Conservation (phyloP, 2,113 vertebrate genomes). For the Struthidea cinerea region DNA sequence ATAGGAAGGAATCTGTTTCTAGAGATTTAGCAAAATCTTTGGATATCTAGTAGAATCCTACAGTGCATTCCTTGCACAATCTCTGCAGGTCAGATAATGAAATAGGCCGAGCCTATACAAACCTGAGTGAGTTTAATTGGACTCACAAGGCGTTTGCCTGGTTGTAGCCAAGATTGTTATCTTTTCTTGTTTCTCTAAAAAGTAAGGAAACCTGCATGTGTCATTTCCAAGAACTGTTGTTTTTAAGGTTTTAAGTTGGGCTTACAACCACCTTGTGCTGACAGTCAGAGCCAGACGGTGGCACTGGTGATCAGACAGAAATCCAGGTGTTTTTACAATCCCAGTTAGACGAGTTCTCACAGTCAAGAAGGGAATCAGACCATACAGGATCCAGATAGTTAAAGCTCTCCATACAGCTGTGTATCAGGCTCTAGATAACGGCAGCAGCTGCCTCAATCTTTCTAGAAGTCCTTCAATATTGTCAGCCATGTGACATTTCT, state of each 20-base stretch:
- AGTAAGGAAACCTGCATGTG: not conserved
- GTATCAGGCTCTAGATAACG: not conserved
- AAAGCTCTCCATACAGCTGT: not conserved
- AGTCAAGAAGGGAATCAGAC: not conserved
- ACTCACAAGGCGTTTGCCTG: not conserved
- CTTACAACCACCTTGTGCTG: not conserved
- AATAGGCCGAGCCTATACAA: not conserved
- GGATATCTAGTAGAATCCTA: not conserved
- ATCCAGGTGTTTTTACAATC: not conserved
- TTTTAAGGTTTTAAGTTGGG: not conserved
- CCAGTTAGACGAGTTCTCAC: not conserved
- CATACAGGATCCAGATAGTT: not conserved
- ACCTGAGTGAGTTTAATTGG: not conserved
- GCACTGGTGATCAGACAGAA: not conserved
- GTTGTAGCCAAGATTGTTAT: not conserved
- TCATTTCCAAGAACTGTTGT: not conserved
- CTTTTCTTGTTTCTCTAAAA: not conserved
- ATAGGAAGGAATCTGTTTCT: not conserved
- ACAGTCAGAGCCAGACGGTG: not conserved
- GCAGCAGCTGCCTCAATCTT: not conserved
- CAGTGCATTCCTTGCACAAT: not conserved
- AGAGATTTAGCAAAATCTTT: not conserved
- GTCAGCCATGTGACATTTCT: not conserved
- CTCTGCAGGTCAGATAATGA: not conserved
- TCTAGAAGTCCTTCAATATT: not conserved